These are phyloP conservation scores for Megalonaias nervosa DNA, from an alignment of 1,140 invertebrate species.

Conservation along the genomic window DNA sequence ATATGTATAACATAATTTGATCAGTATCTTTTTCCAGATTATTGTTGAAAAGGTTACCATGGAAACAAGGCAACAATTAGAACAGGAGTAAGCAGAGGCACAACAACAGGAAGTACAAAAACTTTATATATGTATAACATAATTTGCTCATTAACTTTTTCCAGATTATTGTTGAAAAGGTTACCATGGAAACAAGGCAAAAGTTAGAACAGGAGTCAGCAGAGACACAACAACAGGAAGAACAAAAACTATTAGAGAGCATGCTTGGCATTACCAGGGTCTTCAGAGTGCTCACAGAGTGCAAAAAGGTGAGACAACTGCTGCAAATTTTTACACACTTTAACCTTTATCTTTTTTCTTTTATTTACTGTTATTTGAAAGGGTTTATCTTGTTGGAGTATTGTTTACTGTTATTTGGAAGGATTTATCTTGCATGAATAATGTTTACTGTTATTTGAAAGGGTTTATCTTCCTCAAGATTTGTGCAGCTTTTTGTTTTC, in stretches of 20 bases:
- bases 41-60: conserved; percentile 12
- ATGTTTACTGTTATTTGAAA: no score
- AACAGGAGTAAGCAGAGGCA: background rate
- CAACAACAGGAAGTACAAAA: conserved; percentile 15
- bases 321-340: no score
- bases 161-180: conserved; percentile 26
- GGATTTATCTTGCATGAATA: no score
- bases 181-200: conserved; percentile 4
- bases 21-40: conserved; percentile 2
- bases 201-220: conserved; percentile 3
- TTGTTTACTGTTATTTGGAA: no score
- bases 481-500: no score
- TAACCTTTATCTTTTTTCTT: no score
- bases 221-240: conserved; percentile 2
- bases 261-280: conserved; percentile 27
- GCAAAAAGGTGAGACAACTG: conserved; percentile 19
- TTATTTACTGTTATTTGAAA: no score
- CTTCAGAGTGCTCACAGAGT: conserved; percentile 24
- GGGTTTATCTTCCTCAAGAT: no score
- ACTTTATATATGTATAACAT: no score
- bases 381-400: no score
- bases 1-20: no score
- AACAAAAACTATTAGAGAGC: conserved; percentile 12
- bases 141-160: background rate
- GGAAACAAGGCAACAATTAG: conserved; percentile 10